These are phyloP conservation scores for Hemiscyllium ocellatum DNA, from an alignment of 2,113 vertebrate species.

Conservation along the genomic window DNA sequence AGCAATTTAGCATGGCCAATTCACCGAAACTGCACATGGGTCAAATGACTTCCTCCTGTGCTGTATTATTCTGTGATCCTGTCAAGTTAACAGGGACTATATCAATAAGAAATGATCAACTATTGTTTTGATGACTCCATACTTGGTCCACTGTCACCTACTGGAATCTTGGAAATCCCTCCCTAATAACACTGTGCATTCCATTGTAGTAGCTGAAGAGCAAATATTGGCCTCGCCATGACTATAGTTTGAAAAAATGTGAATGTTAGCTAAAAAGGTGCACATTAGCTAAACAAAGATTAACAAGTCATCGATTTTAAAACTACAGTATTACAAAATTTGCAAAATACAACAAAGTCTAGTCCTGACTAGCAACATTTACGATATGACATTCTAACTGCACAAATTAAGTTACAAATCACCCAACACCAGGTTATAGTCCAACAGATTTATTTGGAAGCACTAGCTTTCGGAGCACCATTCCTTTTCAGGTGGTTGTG, in stretches of 20 bases:
- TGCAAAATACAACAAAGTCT: neutral
- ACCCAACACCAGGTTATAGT: too few relatives aligned
- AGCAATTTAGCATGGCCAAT: too few relatives aligned
- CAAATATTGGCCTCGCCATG: too few relatives aligned
- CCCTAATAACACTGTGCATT: too few relatives aligned
- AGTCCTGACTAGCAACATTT: neutral
- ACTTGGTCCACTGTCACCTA: neutral
- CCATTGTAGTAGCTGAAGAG: too few relatives aligned
- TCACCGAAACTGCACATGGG: too few relatives aligned
- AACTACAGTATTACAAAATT: neutral
- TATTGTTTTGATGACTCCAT: neutral
- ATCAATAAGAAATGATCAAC: neutral
- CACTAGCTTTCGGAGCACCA: too few relatives aligned
- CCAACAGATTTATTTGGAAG: too few relatives aligned
- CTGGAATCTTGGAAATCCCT: neutral
- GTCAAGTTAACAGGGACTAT: neutral
- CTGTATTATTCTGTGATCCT: neutral
- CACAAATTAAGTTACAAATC: neutral
- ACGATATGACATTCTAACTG: neutral
- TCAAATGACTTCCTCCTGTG: neutral
- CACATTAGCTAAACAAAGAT: neutral
- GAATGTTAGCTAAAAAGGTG: too few relatives aligned
- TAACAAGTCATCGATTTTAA: neutral
- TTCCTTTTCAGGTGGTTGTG: too few relatives aligned
- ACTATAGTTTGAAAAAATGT: too few relatives aligned